Evolutionary conservation across 2,797 vertebrate genomes (phyloP), one percentile per base, ranked within the genome.

Genomic region (Lepus oiostolus): DNA sequence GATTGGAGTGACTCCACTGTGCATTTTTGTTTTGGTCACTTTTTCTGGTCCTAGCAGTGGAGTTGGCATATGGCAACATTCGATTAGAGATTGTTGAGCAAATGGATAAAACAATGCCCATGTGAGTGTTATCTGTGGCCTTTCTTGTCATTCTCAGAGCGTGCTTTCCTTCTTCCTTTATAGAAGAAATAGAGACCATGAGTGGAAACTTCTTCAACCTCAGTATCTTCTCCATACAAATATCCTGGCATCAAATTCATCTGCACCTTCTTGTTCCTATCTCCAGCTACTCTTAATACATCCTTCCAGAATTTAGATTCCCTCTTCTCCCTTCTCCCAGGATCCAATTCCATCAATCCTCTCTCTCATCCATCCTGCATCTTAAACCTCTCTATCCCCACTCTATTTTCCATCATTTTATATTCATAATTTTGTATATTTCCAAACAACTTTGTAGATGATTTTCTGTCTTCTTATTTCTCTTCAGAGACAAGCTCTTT

Each of bases 401-500:
- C 5, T 28, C 19, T 80, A n/a, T 70, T 26, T 68, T 24, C 10
- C 14, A 38, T 52, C 6, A 32, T 75, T 62, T 85, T 32, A 52
- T 7, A 86, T 8, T 19, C n/a, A 42, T 24, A 72, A 21, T 42
- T 75, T 70, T 88, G 74, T 54, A 32, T 84, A 50, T 52, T 8
- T 12, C 35, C 21, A 84, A 60, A 71, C 24, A 50, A 70, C 21
- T 52, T 65, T 35, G n/a, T 77, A 47, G 38, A 7, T 87, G 63
- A 58, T 70, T 85, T 88, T 88, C 74, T 83, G 17, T 32, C 85
- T 85, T 80, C 47, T 35, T 80, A n/a, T 38, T 95, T 84, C 62
- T 65, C 13, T 81, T 88, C 35, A 92, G 67, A 67, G 35, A 21
- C 47, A 42, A 83, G 14, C 5, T 62, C 32, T 50, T 58, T 75